phyloP scores from a whole-genome alignment of 2,797 vertebrate genomes.

The Coregonus ussuriensis region DNA sequence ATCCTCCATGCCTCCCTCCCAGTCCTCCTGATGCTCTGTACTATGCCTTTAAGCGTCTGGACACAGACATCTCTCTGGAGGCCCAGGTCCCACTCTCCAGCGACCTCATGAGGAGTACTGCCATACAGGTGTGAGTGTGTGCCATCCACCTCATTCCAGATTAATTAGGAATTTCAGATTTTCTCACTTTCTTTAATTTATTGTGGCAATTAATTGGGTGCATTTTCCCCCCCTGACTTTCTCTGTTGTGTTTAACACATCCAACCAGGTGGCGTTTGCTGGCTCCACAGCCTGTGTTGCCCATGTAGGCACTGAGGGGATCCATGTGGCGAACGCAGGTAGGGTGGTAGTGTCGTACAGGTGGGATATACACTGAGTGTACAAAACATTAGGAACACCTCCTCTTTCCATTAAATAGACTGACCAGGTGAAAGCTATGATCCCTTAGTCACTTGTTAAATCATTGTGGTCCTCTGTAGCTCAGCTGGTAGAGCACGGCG shows the following conservation, averaged over 20 bases:
- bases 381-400: too few relatives aligned
- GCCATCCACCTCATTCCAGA: not conserved
- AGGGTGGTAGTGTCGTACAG: not conserved
- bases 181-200: not conserved
- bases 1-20: not conserved
- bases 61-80: conserved; percentile 91
- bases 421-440: too few relatives aligned
- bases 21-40: conserved; percentile 82
- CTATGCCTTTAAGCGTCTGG: conserved; percentile 87
- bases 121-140: conserved; percentile 80
- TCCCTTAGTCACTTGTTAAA: too few relatives aligned
- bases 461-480: too few relatives aligned
- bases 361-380: too few relatives aligned
- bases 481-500: too few relatives aligned
- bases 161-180: not conserved
- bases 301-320: conserved; percentile 79
- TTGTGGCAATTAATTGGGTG: too few relatives aligned
- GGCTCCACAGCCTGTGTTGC: conserved; percentile 91
- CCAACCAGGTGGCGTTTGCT: conserved; percentile 86
- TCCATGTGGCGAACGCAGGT: conserved; percentile 85
- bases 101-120: conserved; percentile 83
- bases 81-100: conserved; percentile 87
- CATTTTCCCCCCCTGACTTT: not conserved
- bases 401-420: too few relatives aligned
- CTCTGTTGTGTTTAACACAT: not conserved